Evolutionary conservation across 1,140 invertebrate genomes (phyloP).

Genomic region (Rhynchophorus ferrugineus): DNA sequence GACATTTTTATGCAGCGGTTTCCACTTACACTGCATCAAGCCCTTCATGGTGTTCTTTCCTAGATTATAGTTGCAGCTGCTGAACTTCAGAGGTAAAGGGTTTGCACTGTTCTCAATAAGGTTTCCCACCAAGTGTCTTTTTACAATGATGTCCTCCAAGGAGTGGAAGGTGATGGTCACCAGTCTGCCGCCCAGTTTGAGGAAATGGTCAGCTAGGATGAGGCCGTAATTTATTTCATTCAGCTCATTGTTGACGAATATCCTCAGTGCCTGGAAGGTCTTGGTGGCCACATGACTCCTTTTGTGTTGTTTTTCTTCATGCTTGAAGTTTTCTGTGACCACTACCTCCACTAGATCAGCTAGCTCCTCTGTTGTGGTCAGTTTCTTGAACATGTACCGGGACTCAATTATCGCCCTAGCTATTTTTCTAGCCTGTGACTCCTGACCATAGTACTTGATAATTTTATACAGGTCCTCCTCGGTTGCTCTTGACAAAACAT

Average conservation of each 20-base stretch:
- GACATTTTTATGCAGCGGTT: slow-evolving; percentile 73
- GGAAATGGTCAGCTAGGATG: slow-evolving; percentile 64
- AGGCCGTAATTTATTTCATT: slow-evolving; percentile 93
- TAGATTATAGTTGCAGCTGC: slow-evolving; percentile 48
- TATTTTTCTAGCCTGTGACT: slow-evolving; percentile 79
- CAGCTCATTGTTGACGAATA: slow-evolving; percentile 95
- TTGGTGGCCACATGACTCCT: slow-evolving; percentile 80
- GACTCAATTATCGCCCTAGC: slow-evolving; percentile 82
- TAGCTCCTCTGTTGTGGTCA: slow-evolving; percentile 78
- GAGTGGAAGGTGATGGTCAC: slow-evolving; percentile 87
- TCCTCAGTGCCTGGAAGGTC: slow-evolving; percentile 89
- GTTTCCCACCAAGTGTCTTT: slow-evolving; percentile 77
- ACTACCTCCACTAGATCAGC: slow-evolving; percentile 68
- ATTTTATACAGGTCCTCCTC: slow-evolving; percentile 75
- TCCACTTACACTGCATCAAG: slow-evolving; percentile 62
- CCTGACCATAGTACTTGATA: slow-evolving; percentile 86
- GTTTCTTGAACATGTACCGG: slow-evolving; percentile 69
- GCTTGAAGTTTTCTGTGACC: slow-evolving; percentile 34
- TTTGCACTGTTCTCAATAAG: slow-evolving; percentile 60
- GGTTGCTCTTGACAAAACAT: slow-evolving; percentile 72
- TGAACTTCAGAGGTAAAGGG: slow-evolving; percentile 58
- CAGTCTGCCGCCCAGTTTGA: slow-evolving; percentile 69
- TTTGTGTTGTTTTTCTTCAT: slow-evolving; percentile 67
- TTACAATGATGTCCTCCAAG: slow-evolving; percentile 91
- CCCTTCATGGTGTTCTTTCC: slow-evolving; percentile 51